phyloP scores from a whole-genome alignment of 2,113 vertebrate species.

The Perca schrenkii region DNA sequence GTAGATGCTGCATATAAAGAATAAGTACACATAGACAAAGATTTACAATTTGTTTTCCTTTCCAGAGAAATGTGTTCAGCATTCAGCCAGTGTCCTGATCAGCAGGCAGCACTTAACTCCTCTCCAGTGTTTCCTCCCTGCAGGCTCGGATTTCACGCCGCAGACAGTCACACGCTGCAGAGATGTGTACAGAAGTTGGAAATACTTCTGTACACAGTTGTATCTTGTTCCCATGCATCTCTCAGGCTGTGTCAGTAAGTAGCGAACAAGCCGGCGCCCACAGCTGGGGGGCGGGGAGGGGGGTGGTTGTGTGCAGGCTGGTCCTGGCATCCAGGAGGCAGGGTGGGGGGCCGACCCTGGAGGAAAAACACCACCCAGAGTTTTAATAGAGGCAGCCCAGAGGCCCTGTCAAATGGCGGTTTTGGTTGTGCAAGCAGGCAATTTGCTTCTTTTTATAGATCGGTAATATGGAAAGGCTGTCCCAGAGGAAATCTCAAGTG shows the following conservation, averaged over 20 bases:
- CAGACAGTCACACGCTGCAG: constrained; percentile 49
- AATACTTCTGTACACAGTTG: constrained; percentile 57
- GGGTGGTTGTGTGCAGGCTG: constrained; percentile 9
- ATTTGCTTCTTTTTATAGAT: constrained; percentile 83
- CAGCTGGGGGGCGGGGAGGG: constrained; percentile 6
- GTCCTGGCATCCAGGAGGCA: constrained; percentile 53
- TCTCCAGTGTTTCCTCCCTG: constrained; percentile 63
- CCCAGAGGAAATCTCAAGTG: constrained; percentile 80
- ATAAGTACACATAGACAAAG: not conserved
- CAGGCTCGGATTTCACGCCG: constrained; percentile 67
- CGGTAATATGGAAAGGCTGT: constrained; percentile 73
- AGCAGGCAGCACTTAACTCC: constrained; percentile 73
- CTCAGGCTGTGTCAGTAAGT: constrained; percentile 51
- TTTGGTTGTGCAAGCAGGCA: constrained; percentile 73
- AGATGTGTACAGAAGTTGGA: constrained; percentile 61
- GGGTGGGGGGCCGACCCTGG: constrained; percentile 66
- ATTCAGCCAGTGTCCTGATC: constrained; percentile 67
- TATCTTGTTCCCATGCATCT: constrained; percentile 59
- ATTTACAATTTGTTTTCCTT: constrained; percentile 20
- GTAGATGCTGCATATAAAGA: not conserved
- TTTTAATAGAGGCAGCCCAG: constrained; percentile 79
- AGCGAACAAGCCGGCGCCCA: constrained; percentile 32
- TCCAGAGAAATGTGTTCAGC: constrained; percentile 48
- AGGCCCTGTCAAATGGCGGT: constrained; percentile 68
- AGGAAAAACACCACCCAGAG: constrained; percentile 72